Evolutionary conservation across 2,797 vertebrate genomes (phyloP).

Genomic region (Todus mexicanus): DNA sequence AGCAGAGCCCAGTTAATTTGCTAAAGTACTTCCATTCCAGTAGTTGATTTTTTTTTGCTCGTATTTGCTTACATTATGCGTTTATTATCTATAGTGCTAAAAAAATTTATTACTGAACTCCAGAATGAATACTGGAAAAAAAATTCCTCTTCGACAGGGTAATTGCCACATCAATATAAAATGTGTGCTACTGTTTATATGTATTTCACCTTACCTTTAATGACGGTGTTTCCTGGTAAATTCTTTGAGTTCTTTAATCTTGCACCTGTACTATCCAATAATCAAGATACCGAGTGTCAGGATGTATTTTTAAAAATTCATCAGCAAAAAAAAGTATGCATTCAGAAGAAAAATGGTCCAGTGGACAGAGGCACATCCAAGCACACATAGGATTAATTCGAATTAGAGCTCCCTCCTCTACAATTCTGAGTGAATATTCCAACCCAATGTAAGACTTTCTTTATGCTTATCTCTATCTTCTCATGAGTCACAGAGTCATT

Average conservation of each 20-base stretch:
- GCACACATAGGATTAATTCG: background rate
- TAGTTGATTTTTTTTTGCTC: background rate
- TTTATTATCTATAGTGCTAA: background rate
- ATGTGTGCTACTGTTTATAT: background rate
- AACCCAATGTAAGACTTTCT: background rate
- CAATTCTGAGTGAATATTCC: background rate
- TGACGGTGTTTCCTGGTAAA: background rate
- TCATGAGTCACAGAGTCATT: background rate
- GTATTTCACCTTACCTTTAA: background rate
- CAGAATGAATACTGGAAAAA: background rate
- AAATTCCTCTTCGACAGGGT: background rate
- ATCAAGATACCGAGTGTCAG: background rate
- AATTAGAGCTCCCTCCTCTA: background rate
- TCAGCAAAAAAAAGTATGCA: background rate
- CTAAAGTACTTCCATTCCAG: background rate
- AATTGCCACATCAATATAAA: background rate
- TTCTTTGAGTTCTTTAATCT: background rate
- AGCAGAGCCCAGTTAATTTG: background rate
- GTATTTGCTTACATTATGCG: background rate
- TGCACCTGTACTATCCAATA: background rate
- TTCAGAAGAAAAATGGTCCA: background rate
- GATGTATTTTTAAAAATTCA: background rate
- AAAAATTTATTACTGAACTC: background rate
- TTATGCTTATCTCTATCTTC: background rate
- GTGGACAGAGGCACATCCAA: background rate